Percentiles rank a stretch among this genome's conserved stretches.
Conservation (phyloP, 1,140 invertebrate genomes). For the Papilio xuthus region DNA sequence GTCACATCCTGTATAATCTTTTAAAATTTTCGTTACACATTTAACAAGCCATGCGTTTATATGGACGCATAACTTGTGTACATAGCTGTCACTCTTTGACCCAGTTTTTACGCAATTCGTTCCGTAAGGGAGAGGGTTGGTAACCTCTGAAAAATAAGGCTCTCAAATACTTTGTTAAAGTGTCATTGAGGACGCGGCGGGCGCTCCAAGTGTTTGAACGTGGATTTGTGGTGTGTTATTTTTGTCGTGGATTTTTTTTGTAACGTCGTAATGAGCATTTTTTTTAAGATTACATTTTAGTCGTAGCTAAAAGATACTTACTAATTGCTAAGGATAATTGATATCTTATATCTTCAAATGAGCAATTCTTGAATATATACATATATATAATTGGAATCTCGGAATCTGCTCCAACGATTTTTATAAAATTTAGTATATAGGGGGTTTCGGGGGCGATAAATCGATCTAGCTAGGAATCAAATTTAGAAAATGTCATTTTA, state of each 20-base stretch:
- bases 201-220: conserved; percentile 29
- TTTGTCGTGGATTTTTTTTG: neutral
- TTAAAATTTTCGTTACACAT: conserved; percentile 20
- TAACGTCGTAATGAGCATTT: neutral
- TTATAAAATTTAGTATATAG: too few relatives aligned
- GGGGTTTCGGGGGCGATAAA: too few relatives aligned
- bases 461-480: too few relatives aligned
- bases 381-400: too few relatives aligned
- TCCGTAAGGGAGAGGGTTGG: conserved; percentile 44
- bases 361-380: too few relatives aligned
- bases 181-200: conserved; percentile 37
- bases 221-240: conserved; percentile 36
- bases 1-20: neutral
- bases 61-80: conserved; percentile 1
- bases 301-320: too few relatives aligned
- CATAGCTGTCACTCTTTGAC: conserved; percentile 46
- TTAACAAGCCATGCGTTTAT: neutral
- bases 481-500: too few relatives aligned
- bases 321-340: too few relatives aligned
- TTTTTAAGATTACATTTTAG: neutral
- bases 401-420: too few relatives aligned
- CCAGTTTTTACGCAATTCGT: conserved; percentile 61
- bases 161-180: conserved; percentile 46
- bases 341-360: too few relatives aligned
- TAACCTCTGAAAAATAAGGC: conserved; percentile 46